These are phyloP conservation scores for Falcaria lacertinaria DNA, from an alignment of 2,888 invertebrate genomes.

Conservation along the genomic window DNA sequence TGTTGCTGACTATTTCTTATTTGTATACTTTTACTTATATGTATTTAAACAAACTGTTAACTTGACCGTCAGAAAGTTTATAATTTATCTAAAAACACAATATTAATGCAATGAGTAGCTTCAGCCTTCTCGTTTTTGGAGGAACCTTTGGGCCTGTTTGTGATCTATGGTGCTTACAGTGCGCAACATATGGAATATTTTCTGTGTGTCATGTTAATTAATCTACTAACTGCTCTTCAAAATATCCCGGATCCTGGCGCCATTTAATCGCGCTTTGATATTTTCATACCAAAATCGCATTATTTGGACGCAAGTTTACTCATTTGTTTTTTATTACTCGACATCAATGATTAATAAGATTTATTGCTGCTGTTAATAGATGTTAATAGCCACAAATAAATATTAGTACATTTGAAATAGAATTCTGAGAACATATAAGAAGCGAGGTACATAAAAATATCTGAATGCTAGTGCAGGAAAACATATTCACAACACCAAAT, in stretches of 20 bases:
- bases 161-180: no score
- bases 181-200: no score
- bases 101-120: no score
- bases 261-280: slow-evolving; percentile 21
- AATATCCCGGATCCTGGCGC: slow-evolving; percentile 13
- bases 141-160: no score
- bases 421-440: not conserved
- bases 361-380: slow-evolving; percentile 9
- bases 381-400: slow-evolving; percentile 11
- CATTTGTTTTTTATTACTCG: slow-evolving; percentile 17
- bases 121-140: no score
- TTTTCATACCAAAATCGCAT: slow-evolving; percentile 10
- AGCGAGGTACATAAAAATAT: not conserved
- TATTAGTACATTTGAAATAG: slow-evolving; percentile 6
- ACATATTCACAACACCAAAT: not conserved
- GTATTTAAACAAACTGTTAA: no score
- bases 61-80: no score
- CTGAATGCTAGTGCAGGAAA: not conserved
- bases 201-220: not conserved
- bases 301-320: slow-evolving; percentile 13
- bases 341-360: slow-evolving; percentile 25
- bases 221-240: slow-evolving; percentile 4
- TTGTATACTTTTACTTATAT: no score
- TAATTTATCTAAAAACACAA: no score
- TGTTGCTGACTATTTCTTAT: no score